phyloP scores from a whole-genome alignment of 2,888 invertebrate genomes.

The Exocentrus adspersus region DNA sequence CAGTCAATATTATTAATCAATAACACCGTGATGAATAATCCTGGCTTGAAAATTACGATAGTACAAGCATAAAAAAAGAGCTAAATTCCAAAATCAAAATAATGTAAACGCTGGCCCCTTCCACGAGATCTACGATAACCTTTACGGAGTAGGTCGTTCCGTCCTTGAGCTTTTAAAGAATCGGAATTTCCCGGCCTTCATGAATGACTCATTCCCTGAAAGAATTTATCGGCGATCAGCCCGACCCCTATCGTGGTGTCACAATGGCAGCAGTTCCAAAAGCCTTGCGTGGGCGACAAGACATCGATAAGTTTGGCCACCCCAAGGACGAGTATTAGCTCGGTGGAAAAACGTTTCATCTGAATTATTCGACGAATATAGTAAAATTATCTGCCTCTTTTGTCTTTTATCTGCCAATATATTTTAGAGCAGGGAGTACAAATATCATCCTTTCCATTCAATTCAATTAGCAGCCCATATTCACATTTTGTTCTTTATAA shows the following conservation, averaged over 20 bases:
- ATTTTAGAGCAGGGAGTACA: too few species aligned
- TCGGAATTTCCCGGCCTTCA: conserved; percentile 2
- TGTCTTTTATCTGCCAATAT: too few species aligned
- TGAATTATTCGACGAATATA: not conserved
- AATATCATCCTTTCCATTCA: too few species aligned
- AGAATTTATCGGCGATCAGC: not conserved
- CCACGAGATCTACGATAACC: conserved; percentile 2
- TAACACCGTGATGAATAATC: conserved; percentile 8
- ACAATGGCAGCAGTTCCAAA: conserved; percentile 5
- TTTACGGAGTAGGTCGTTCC: not conserved
- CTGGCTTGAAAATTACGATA: too few species aligned
- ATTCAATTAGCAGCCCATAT: too few species aligned
- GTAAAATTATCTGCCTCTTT: too few species aligned
- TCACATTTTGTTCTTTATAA: too few species aligned
- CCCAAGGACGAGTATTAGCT: not conserved
- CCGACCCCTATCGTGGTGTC: not conserved
- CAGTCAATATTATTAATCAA: conserved; percentile 1
- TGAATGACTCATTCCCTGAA: conserved; percentile 20
- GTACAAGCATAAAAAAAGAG: too few species aligned
- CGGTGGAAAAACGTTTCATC: not conserved
- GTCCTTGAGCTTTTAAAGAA: conserved; percentile 3
- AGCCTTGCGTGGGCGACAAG: not conserved
- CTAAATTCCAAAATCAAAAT: too few species aligned
- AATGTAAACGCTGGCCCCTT: not conserved
- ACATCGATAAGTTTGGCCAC: not conserved